Evolutionary conservation across 2,113 vertebrate genomes (phyloP), one percentile per base, ranked within the genome.

Genomic region (Brevimyrus niger): DNA sequence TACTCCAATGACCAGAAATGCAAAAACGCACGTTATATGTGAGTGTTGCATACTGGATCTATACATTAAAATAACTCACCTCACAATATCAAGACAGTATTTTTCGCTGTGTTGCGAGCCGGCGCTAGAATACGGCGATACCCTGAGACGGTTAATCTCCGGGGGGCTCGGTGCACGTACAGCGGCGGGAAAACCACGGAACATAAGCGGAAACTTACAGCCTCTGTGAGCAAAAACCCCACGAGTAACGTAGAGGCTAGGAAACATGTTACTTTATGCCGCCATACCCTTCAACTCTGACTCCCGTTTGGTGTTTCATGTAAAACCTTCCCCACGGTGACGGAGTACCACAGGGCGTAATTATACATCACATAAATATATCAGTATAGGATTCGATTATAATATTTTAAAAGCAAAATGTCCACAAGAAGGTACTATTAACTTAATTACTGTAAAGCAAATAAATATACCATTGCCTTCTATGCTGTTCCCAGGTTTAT

Each of bases 71-170:
- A 31, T 27, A 31, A 46, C 61, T 76, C 10, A 96, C 96, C 95
- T 92, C 42, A 96, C 95, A 86, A 96, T 90, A 4, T 95, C 91
- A 91, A 96, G 87, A 2, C 96, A 96, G 92, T 91, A 95, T 19
- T 93, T 92, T 38, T 96, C 92, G 35, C 91, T 92, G 23, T 93
- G 88, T 0, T 91, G 90, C 0, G 89, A 50, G 0, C 92, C 92
- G 0, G 53, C 13, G 0, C 90, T 38, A 3, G 92, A 90, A 89
- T 90, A 91, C 27, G 82, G 89, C 4, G 92, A 89, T 3, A 91
- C 10, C 86, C 94, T 92, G 9, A 92, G 88, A 69, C 90, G 90
- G 86, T 87, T 92, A 0, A 92, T 44, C 19, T 90, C 92, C 4
- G 88, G 80, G 23, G 87, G 73, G 61, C 44, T 92, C 27, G 82